These are phyloP conservation scores for Choloepus didactylus DNA, from an alignment of 2,797 vertebrate species.

Conservation along the genomic window DNA sequence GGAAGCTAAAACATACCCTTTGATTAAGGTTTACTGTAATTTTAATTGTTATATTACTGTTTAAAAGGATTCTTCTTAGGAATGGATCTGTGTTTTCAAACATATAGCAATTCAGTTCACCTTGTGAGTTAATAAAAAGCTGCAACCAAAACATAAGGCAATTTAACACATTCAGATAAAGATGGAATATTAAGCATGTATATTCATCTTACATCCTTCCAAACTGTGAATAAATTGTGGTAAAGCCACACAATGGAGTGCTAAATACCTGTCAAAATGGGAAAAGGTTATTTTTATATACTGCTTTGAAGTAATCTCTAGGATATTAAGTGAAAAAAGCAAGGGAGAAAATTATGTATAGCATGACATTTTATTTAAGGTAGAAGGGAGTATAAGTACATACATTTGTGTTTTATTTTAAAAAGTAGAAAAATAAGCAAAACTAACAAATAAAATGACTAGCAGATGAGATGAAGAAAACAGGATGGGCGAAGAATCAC, in stretches of 20 bases:
- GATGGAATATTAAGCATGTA: background rate
- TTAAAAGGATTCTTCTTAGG: background rate
- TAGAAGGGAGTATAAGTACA: background rate
- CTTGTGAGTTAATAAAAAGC: background rate
- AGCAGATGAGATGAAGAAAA: background rate
- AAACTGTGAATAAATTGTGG: background rate
- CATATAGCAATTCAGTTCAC: background rate
- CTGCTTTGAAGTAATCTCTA: background rate
- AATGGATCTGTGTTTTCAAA: background rate
- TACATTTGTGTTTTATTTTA: background rate
- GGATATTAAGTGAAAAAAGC: background rate
- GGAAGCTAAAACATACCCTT: background rate
- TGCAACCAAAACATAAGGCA: background rate
- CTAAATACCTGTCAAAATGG: background rate
- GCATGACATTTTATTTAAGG: background rate
- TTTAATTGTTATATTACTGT: background rate
- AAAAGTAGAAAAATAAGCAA: background rate
- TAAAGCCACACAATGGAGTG: background rate
- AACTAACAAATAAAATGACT: background rate
- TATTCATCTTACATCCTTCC: background rate
- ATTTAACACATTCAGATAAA: background rate
- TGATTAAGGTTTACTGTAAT: background rate
- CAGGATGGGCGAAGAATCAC: background rate
- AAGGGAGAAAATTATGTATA: background rate
- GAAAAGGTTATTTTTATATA: background rate